Evolutionary conservation across 2,113 vertebrate genomes (phyloP), one percentile per base, ranked within the genome.

Genomic region (Elachura formosa): DNA sequence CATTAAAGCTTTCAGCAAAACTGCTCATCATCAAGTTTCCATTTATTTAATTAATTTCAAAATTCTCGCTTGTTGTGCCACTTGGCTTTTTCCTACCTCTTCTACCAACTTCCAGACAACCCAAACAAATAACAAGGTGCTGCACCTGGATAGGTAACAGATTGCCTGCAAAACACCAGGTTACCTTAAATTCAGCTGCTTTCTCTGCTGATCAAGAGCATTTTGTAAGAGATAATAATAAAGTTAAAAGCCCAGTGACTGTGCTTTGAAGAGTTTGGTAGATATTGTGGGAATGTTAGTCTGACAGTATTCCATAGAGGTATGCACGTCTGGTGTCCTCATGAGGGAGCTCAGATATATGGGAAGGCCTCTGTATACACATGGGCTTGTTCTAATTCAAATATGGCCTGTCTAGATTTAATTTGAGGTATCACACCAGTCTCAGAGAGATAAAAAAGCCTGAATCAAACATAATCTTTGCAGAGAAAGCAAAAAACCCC

Each of bases 1-100:
- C 34, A 49, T 83, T 45, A 34, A 87, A 73, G 6, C 33, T 94
- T 84, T 83, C 49, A 76, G 26, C 28, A 93, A 83, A 72, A 85
- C 56, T 55, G 20, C 54, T 83, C 0, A 0, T 89, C 74, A 79
- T 85, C 58, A 54, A 5, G 2, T 79, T 82, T 93, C 18, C n/a
- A 14, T 61, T 81, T 0, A 54, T 74, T 87, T 74, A 14, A 58
- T 81, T 81, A 25, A 17, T 80, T 90, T 86, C 28, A 23, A 17
- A 58, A 6, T 67, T 87, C 29, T 87, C 24, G 38, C 82, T 55
- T 1, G 0, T 55, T 59, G 23, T 28, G 36, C 41, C 18, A 21
- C 61, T 63, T 79, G 45, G 7, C 17, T n/a, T 87, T 68, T 61
- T 87, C 12, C n/a, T 52, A 16, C 41, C 23, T 87, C 25, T 84